These are phyloP conservation scores for Ciconia nigra DNA, from an alignment of 2,797 vertebrate species.

Conservation along the genomic window DNA sequence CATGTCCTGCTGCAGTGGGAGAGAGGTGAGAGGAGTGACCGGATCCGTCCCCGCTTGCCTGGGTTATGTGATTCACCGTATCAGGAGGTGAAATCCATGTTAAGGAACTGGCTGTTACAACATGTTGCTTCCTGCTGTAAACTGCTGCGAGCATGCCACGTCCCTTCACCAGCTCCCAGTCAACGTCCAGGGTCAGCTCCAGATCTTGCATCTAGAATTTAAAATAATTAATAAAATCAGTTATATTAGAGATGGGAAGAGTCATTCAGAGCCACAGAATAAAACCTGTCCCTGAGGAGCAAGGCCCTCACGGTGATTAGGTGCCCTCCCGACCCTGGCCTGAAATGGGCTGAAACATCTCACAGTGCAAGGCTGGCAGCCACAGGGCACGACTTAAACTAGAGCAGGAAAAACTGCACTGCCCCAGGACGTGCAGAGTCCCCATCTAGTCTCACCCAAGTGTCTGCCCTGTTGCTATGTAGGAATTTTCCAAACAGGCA, in stretches of 20 bases:
- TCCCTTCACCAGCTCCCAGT: neutral
- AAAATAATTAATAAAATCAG: neutral
- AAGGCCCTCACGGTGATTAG: neutral
- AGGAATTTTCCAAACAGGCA: neutral
- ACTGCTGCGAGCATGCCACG: rapidly evolving
- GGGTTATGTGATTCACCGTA: rapidly evolving
- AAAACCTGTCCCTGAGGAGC: neutral
- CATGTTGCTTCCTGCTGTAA: neutral
- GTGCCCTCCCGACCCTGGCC: neutral
- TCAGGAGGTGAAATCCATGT: neutral
- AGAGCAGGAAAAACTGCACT: neutral
- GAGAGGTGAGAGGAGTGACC: neutral
- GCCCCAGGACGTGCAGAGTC: neutral
- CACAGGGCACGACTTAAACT: rapidly evolving
- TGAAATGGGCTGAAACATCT: neutral
- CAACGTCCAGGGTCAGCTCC: neutral
- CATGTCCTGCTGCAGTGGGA: neutral
- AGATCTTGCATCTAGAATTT: neutral
- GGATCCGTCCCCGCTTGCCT: rapidly evolving
- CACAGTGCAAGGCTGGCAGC: neutral
- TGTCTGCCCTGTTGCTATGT: neutral
- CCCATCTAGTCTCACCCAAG: neutral
- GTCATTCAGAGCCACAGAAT: neutral
- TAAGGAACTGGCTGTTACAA: neutral
- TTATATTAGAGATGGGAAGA: neutral